Evolutionary conservation across 2,797 vertebrate species (phyloP).

Genomic region (Triplophysa bombifrons): DNA sequence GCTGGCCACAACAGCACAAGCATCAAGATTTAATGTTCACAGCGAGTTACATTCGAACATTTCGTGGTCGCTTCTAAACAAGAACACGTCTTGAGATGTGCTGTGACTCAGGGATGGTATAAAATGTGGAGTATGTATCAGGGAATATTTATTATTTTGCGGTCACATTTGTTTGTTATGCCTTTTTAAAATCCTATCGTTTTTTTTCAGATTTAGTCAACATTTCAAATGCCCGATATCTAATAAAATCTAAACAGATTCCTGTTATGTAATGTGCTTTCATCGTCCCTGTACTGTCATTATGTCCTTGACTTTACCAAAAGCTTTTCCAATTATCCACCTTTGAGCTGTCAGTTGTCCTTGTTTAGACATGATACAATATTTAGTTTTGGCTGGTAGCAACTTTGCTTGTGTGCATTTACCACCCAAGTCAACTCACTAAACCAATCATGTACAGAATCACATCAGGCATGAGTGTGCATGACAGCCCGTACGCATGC

Average conservation of each 20-base stretch:
- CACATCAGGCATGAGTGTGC: background rate
- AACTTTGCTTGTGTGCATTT: background rate
- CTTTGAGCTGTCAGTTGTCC: background rate
- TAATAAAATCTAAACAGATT: too few relatives aligned
- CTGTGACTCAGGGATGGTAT: background rate
- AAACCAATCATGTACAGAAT: background rate
- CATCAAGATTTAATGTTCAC: conserved; percentile 6
- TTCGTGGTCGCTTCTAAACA: background rate
- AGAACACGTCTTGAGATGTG: background rate
- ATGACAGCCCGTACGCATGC: conserved; percentile 1
- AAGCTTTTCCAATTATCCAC: background rate
- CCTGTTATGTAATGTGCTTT: too few relatives aligned
- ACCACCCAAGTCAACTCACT: background rate
- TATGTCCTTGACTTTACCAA: background rate
- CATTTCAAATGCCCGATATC: background rate
- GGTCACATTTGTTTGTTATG: too few relatives aligned
- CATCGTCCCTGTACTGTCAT: background rate
- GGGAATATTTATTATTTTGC: background rate
- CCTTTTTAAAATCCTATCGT: background rate
- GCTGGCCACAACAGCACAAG: background rate
- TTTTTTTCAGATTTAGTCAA: background rate
- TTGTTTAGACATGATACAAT: background rate
- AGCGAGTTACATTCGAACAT: background rate
- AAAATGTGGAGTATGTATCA: background rate
- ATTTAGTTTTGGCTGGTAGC: background rate